Percentiles rank a stretch among this genome's conserved stretches.
phyloP scores from a whole-genome alignment of 1,140 invertebrate genomes.

The Drosophila triauraria region DNA sequence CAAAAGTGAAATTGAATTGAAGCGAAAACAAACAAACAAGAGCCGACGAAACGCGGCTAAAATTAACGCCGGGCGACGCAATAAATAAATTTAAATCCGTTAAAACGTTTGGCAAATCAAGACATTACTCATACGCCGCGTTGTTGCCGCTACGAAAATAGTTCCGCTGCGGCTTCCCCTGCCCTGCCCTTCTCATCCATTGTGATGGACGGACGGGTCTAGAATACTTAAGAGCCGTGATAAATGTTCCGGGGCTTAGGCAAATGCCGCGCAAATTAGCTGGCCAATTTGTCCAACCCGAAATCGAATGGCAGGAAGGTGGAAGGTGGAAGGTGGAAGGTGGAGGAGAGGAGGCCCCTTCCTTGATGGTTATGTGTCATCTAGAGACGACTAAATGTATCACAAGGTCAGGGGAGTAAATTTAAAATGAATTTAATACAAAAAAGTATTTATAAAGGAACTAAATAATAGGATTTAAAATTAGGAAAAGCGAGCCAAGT shows the following conservation, averaged over 20 bases:
- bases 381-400: constrained; percentile 1
- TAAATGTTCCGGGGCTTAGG: constrained; percentile 68
- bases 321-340: background rate
- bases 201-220: constrained; percentile 34
- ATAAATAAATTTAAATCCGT: constrained; percentile 77
- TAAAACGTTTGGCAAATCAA: constrained; percentile 76
- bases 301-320: constrained; percentile 28
- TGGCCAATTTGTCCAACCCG: constrained; percentile 68
- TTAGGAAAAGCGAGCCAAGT: too few species aligned
- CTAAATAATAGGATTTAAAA: background rate
- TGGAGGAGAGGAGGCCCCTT: too few species aligned
- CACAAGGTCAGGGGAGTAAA: constrained; percentile 6
- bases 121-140: constrained; percentile 78
- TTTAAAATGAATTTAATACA: too few species aligned
- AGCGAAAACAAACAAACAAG: constrained; percentile 49
- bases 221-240: constrained; percentile 57
- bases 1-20: constrained; percentile 3
- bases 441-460: background rate
- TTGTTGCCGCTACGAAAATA: constrained; percentile 60
- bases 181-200: background rate
- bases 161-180: constrained; percentile 27
- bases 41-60: constrained; percentile 38
- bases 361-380: constrained; percentile 14
- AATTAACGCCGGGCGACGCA: constrained; percentile 52
- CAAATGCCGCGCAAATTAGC: constrained; percentile 74